Evolutionary conservation across 30 jellyfish, hydroid and myxozoan species (phyloP), one percentile per base, ranked within the genome.

Genomic region (Euphysa ruthae): DNA sequence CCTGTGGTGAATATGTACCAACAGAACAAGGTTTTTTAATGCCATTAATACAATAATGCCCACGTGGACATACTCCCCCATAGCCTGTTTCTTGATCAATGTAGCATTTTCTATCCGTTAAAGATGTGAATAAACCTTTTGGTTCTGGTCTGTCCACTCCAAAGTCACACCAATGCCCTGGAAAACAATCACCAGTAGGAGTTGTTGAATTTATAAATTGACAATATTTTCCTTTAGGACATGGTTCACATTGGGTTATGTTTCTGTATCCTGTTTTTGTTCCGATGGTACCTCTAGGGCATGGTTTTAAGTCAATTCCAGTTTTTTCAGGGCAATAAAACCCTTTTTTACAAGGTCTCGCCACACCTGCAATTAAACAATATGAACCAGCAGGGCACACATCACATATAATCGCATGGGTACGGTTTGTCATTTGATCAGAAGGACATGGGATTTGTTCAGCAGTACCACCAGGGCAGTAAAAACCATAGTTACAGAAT

Each of bases 241-340:
- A 90, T 14, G 95, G 92, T 55, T 70, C 82, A 57, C 98, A 90
- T 55, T 90, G 95, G 21, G 57, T 79, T 16, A 81, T 43, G 32
- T 77, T 57, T 50, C 55, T 66, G 49, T 90, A 90, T 28, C 74
- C 58, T 32, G 26, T 51, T 61, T 81, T 91, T 32, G 78, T 35
- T 1, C 98, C 98, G 32, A 55, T 74, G 10, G 98, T 90, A 44
- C 98, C 98, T 30, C 95, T 93, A 12, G 98, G 98, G 66, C 98
- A 90, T 30, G 92, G 93, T 24, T 77, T 80, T 35, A 75, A 33
- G 38, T 90, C 98, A 18, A 51, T 73, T 5, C 98, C 98, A 34
- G 98, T 90, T 4, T 95, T 95, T 10, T 88, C 82, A n/a, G 98
- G 98, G 49, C 98, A 90, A 57, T 90, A 90, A 52, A 33, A 80